Evolutionary conservation across 1,140 invertebrate genomes (phyloP), one percentile per base, ranked within the genome.

Genomic region (Euura lappo): DNA sequence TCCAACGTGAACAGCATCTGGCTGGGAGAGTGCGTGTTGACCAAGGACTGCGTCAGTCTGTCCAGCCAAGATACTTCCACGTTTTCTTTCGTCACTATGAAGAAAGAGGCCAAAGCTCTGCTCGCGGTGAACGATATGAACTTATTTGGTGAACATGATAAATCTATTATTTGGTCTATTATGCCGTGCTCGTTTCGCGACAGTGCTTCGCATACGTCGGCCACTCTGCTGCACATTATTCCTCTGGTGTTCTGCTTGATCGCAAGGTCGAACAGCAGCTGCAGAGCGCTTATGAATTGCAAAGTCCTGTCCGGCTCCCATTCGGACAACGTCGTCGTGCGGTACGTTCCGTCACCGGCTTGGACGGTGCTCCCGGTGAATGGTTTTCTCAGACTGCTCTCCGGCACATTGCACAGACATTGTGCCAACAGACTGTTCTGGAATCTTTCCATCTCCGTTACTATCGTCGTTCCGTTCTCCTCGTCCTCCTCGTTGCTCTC

Each of bases 201-300:
- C 45, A 96, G 87, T n/a, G 91, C 91, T 78, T 95, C 92, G 85
- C 94, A 95, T 11, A 95, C 91, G 78, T 94, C 91, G 83, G 92
- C 91, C 47, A 96, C 91, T 75, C 92, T 91, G 45, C 92, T 91
- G 85, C 95, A 96, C 84, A 96, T 93, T 43, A 93, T 90, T 2
- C 94, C 94, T 77, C 92, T 92, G 47, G 91, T 91, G 77, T 94
- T 95, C 84, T 97, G 95, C 81, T 94, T 94, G 65, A 95, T 89
- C 78, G 95, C 94, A 44, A 95, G 91, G 81, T 96, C 94, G 82
- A 95, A 96, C 66, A 96, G 86, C 5, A 96, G 85, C 76, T 96
- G 94, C 75, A 96, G 89, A 75, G 93, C 94, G 70, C 94, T 95
- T 68, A 96, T 86, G 80, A 95, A 95, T 77, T 94, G 91, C 5